These are phyloP conservation scores for Anthoscopus minutus DNA, from an alignment of 2,113 vertebrate species.

Conservation along the genomic window DNA sequence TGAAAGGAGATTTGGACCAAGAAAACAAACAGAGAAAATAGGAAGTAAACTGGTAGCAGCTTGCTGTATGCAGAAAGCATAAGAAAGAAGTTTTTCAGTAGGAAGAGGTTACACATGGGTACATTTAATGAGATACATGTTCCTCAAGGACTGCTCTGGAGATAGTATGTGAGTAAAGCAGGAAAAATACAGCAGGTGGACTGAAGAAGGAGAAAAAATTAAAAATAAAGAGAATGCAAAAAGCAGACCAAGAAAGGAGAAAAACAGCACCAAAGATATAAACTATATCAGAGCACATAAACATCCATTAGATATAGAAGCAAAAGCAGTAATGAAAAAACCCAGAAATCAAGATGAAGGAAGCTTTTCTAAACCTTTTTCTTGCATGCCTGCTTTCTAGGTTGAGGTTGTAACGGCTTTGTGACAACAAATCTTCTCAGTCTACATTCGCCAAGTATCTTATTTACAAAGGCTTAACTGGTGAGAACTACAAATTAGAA, in stretches of 20 bases:
- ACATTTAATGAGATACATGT: neutral
- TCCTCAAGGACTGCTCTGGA: neutral
- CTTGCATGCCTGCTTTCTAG: neutral
- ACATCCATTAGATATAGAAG: neutral
- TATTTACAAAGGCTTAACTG: neutral
- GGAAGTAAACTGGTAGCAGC: neutral
- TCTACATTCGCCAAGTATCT: neutral
- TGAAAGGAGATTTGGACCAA: neutral
- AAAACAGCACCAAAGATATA: neutral
- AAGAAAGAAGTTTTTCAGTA: neutral
- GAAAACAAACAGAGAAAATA: neutral
- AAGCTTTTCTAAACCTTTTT: neutral
- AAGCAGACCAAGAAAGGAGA: neutral
- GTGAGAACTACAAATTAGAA: neutral
- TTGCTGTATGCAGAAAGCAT: neutral
- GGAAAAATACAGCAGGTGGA: neutral
- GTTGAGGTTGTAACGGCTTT: neutral
- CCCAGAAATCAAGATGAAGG: rapidly evolving
- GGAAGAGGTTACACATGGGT: neutral
- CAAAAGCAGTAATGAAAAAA: neutral
- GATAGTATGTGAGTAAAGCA: neutral
- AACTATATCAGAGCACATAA: neutral
- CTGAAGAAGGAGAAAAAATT: neutral
- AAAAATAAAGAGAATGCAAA: neutral
- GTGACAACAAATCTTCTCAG: neutral